Evolutionary conservation across 2,113 vertebrate species (phyloP).

Genomic region (Laticauda laticaudata): DNA sequence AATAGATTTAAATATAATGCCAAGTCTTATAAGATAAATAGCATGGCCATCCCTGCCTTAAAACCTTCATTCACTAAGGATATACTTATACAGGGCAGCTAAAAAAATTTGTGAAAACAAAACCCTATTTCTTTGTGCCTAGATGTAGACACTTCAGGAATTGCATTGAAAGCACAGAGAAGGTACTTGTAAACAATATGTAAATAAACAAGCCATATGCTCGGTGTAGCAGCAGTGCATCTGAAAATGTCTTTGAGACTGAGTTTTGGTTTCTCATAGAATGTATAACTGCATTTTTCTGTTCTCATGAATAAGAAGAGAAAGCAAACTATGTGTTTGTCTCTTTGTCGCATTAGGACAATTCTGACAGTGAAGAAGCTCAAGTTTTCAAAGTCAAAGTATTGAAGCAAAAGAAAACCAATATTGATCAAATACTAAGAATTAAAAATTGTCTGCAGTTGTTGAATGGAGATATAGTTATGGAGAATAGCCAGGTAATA

Average conservation of each 20-base stretch:
- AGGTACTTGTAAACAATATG: background rate
- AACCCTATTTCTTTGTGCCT: background rate
- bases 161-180: background rate
- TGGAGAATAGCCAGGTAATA: slow-evolving; percentile 18
- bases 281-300: background rate
- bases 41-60: background rate
- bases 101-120: background rate
- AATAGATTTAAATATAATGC: background rate
- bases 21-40: background rate
- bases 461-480: background rate
- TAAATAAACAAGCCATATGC: no score
- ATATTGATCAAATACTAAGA: background rate
- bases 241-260: background rate
- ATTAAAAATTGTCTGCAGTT: background rate
- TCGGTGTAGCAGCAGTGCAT: background rate
- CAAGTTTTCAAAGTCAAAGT: background rate
- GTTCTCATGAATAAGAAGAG: background rate
- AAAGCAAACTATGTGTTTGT: background rate
- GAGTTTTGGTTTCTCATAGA: background rate
- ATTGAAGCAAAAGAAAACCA: background rate
- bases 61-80: background rate
- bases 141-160: background rate
- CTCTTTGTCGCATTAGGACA: background rate
- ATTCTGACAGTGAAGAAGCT: background rate
- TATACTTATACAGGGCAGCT: background rate